Base-by-base conservation (phyloP, 1,140 invertebrate species). In the Drosophila elegans region DNA sequence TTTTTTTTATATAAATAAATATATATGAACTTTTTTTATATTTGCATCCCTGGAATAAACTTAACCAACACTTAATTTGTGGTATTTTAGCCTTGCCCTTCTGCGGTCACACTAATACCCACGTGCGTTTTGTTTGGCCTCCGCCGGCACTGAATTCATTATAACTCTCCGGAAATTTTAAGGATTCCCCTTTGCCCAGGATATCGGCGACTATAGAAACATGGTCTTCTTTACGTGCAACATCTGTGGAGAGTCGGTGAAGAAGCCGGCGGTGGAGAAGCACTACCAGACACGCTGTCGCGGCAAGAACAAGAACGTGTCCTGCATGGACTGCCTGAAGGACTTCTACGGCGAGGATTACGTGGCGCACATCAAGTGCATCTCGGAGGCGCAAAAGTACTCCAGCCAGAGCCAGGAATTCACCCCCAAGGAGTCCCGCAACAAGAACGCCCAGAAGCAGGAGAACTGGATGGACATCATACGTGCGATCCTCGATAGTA, bases 211-310 rank as follows among this genome's bases (percentile, higher is more conserved):
- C 29, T 44, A 2, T 6, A 5, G 2, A 6, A 92, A 67, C 80
- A 98, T 98, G 97, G 97, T 98, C 38, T 96, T 97, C 27, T 99
- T 99, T 91, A 97, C 96, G 12, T 99, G 98, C 92, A 96, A 96
- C 83, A 94, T 96, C 74, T 99, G 98, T 92, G 97, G 97, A 0
- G 97, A 98, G 60, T 95, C 96, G 21, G 91, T 98, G 1, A 97
- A 98, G 90, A 98, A 98, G 89, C 96, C 97, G 34, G 95, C 96
- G 92, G 97, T 98, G 3, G 97, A 97, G 68, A 98, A 97, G 90
- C 98, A 99, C 93, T 98, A 98, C 92, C 94, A 94, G 63, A 95
- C 94, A 55, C 93, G 93, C 79, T 96, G 95, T 90, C 95, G 95
- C 56, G 75, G 94, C 39, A 92, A 88, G 2, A 79, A 92, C 21